Evolutionary conservation across 2,888 invertebrate genomes (phyloP).

Genomic region (Phorcus lineatus): DNA sequence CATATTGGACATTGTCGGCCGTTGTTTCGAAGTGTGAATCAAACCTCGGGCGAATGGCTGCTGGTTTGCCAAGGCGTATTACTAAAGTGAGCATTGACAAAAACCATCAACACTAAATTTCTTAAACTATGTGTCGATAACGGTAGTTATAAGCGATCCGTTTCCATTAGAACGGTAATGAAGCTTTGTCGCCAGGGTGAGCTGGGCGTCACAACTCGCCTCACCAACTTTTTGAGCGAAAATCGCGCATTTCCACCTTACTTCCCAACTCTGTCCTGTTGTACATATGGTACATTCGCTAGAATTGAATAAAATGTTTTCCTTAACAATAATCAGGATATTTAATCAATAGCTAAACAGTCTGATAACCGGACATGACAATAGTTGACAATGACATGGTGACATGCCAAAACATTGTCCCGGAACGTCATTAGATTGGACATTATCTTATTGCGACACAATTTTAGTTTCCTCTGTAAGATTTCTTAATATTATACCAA

Average conservation of each 20-base stretch:
- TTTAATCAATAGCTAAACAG: too few species aligned
- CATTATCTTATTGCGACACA: too few species aligned
- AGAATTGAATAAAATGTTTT: too few species aligned
- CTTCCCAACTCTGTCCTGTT: background rate
- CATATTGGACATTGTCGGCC: background rate
- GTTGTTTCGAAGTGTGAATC: slow-evolving; percentile 6
- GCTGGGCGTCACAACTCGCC: background rate
- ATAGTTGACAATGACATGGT: too few species aligned
- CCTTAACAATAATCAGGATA: too few species aligned
- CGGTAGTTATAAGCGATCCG: background rate
- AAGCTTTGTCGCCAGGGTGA: background rate
- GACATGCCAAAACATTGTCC: too few species aligned
- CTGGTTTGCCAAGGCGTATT: slow-evolving; percentile 33
- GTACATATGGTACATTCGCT: too few species aligned
- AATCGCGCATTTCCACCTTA: background rate
- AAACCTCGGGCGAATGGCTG: slow-evolving; percentile 30
- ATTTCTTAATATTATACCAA: too few species aligned
- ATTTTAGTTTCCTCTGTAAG: too few species aligned
- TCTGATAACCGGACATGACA: too few species aligned
- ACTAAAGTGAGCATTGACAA: slow-evolving; percentile 28
- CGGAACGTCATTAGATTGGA: too few species aligned
- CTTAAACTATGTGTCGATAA: background rate
- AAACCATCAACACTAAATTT: background rate
- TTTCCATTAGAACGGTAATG: background rate
- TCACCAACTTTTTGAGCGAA: background rate